Conservation (phyloP, 2,113 vertebrate species). For the Hassar affinis region DNA sequence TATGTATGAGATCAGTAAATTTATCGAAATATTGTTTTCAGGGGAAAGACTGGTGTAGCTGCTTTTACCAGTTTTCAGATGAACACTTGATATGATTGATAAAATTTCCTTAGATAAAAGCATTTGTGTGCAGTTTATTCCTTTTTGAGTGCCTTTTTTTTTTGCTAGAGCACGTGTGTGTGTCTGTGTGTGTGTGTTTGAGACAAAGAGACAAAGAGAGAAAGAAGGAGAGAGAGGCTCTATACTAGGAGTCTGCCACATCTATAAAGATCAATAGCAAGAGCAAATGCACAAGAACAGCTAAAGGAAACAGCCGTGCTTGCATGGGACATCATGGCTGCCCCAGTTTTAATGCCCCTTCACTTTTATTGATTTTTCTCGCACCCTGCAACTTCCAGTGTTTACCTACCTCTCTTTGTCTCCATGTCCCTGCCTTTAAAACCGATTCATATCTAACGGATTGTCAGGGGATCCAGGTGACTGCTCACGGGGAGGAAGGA, state of each 20-base stretch:
- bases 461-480: constrained; percentile 2
- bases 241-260: background rate
- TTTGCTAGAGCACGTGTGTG: background rate
- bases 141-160: too few species aligned
- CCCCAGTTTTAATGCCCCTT: constrained; percentile 13
- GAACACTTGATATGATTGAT: background rate
- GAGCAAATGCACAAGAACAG: constrained; percentile 9
- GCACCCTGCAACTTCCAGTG: constrained; percentile 15
- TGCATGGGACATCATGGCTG: background rate
- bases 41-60: background rate
- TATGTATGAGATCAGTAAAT: background rate
- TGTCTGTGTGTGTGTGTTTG: background rate
- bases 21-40: background rate
- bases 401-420: background rate
- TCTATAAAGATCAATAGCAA: constrained; percentile 1
- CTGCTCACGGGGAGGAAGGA: background rate
- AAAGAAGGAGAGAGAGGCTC: background rate
- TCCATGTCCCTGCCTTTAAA: constrained; percentile 1
- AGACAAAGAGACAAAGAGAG: background rate
- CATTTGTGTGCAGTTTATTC: background rate
- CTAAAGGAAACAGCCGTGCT: constrained; percentile 25
- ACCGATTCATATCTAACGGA: constrained; percentile 1
- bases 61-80: background rate
- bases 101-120: background rate
- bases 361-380: constrained; percentile 31